A percentile compares a stretch with the other conserved stretches of the same genome.
phyloP scores from a whole-genome alignment of 2,113 vertebrate species.

The Eclectus roratus region DNA sequence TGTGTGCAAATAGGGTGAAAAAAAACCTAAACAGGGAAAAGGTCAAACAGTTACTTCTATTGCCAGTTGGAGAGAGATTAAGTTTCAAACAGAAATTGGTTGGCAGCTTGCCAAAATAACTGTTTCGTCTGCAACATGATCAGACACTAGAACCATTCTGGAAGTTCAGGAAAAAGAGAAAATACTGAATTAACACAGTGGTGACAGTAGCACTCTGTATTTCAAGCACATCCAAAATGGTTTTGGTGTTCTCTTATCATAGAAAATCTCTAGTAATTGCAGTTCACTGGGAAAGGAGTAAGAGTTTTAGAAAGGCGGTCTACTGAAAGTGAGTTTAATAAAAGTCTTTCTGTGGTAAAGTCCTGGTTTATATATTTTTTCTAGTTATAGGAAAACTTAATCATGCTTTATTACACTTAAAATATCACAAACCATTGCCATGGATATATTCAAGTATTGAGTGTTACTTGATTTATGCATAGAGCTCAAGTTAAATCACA shows the following conservation, averaged over 20 bases:
- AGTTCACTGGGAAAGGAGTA: neutral
- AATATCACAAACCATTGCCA: neutral
- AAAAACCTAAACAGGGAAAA: neutral
- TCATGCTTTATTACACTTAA: neutral
- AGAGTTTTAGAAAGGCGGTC: neutral
- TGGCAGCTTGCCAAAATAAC: slow-evolving; percentile 37
- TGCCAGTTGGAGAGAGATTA: neutral
- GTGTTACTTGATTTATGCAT: neutral
- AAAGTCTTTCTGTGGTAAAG: neutral
- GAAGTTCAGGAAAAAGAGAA: slow-evolving; percentile 4
- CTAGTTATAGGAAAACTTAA: neutral
- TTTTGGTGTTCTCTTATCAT: neutral
- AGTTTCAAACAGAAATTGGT: slow-evolving; percentile 60
- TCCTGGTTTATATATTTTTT: neutral
- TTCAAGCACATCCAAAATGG: neutral
- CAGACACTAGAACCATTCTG: slow-evolving; percentile 16
- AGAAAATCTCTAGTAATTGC: neutral
- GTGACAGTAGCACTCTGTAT: neutral
- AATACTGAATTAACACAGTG: neutral
- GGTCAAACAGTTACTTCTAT: slow-evolving; percentile 51
- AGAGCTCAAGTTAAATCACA: neutral
- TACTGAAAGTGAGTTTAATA: neutral
- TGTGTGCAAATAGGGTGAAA: neutral
- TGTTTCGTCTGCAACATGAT: slow-evolving; percentile 47
- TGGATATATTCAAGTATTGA: neutral